These are phyloP conservation scores for Mus minutoides DNA, from an alignment of 2,797 vertebrate species.

Conservation along the genomic window DNA sequence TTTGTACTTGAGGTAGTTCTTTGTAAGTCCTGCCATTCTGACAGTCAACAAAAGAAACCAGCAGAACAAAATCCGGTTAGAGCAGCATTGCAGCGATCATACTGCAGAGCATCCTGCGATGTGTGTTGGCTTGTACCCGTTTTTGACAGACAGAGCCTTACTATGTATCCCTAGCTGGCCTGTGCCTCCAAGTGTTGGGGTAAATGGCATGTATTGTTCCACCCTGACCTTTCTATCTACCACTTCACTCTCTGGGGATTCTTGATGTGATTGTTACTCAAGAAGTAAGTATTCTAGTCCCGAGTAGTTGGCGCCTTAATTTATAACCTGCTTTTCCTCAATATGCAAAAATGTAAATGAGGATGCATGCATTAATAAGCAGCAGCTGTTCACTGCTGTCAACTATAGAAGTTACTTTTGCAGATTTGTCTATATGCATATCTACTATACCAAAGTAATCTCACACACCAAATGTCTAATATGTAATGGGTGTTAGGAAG, in stretches of 20 bases:
- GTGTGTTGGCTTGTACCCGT: neutral
- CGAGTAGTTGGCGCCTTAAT: neutral
- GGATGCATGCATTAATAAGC: neutral
- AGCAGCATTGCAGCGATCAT: neutral
- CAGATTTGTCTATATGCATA: neutral
- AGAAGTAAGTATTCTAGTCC: neutral
- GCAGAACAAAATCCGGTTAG: neutral
- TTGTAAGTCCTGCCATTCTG: constrained; percentile 4
- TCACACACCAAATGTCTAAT: neutral
- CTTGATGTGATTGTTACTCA: neutral
- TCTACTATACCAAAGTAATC: neutral
- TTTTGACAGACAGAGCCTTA: neutral
- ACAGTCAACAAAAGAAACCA: neutral
- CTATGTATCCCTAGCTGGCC: neutral
- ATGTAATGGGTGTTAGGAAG: neutral
- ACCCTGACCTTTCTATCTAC: neutral
- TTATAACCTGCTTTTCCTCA: neutral
- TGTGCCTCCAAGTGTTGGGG: neutral
- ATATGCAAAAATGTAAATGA: constrained; percentile 18
- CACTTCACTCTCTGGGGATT: neutral
- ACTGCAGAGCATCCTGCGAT: neutral
- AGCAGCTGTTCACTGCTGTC: neutral
- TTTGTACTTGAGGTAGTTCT: constrained; percentile 42
- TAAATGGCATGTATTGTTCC: neutral
- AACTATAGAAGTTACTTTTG: neutral